These are phyloP conservation scores for Aplysina aerophoba DNA, from an alignment of 37 sponge, comb jelly and placozoan species.

Conservation along the genomic window DNA sequence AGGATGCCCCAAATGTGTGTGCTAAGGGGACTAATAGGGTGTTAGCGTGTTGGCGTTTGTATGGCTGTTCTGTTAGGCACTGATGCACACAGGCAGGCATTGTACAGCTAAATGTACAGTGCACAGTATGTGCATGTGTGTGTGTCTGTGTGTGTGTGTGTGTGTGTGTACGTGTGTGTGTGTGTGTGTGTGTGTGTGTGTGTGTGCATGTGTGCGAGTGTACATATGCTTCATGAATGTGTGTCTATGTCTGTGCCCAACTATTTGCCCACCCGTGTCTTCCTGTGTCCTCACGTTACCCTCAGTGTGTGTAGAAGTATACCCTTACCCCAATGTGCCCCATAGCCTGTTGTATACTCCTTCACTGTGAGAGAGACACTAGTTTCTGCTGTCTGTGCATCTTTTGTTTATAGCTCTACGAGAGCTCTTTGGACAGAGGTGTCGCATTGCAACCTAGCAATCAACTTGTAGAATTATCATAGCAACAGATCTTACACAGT, in stretches of 20 bases:
- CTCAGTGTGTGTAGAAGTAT: too few species aligned
- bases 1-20: too few species aligned
- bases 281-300: too few species aligned
- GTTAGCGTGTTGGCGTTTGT: not conserved
- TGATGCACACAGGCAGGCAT: too few species aligned
- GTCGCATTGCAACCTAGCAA: too few species aligned
- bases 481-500: conserved; percentile 6
- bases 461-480: conserved; percentile 36
- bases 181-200: conserved; percentile 4
- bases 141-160: conserved; percentile 17
- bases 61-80: not conserved
- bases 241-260: not conserved
- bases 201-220: conserved; percentile 17
- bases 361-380: too few species aligned
- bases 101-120: too few species aligned
- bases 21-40: not conserved
- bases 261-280: not conserved
- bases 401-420: too few species aligned
- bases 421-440: too few species aligned
- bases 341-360: too few species aligned
- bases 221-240: not conserved
- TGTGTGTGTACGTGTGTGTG: conserved; percentile 8
- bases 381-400: too few species aligned
- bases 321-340: too few species aligned
- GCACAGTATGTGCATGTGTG: conserved; percentile 20